These are phyloP conservation scores for Platyrinchus mystaceus DNA, from an alignment of 2,797 vertebrate species.

Conservation along the genomic window DNA sequence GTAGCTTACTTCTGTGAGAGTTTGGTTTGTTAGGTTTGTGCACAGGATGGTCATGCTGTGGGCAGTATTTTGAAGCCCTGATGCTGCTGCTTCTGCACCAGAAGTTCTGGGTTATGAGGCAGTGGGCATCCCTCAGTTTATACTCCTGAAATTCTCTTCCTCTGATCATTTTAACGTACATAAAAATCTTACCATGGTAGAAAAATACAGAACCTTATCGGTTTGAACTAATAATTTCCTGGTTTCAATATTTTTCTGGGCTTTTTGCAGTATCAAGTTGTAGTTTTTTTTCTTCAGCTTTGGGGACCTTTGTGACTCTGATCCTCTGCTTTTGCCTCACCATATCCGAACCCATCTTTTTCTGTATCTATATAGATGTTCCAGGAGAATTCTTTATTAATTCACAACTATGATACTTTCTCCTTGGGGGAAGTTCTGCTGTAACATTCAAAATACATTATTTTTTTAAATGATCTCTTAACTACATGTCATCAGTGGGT, in stretches of 20 bases:
- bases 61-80: not conserved
- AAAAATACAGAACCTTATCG: not conserved
- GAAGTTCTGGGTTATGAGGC: not conserved
- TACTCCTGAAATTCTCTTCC: not conserved
- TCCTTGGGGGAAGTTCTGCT: not conserved
- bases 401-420: not conserved
- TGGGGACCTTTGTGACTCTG: not conserved
- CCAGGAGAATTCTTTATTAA: not conserved
- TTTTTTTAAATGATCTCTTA: not conserved
- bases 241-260: not conserved
- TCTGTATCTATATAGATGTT: not conserved
- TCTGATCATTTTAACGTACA: not conserved
- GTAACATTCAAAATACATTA: not conserved
- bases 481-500: not conserved
- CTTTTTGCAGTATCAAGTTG: not conserved
- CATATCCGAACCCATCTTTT: not conserved
- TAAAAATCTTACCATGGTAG: not conserved
- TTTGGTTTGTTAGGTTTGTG: not conserved
- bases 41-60: not conserved
- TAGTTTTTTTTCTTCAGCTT: not conserved
- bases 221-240: not conserved
- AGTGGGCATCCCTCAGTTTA: not conserved
- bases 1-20: not conserved
- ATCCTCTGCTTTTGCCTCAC: not conserved
- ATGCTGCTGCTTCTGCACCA: fast-evolving